These are phyloP conservation scores for Lordiphosa collinella DNA, from an alignment of 1,140 invertebrate genomes.

Conservation along the genomic window DNA sequence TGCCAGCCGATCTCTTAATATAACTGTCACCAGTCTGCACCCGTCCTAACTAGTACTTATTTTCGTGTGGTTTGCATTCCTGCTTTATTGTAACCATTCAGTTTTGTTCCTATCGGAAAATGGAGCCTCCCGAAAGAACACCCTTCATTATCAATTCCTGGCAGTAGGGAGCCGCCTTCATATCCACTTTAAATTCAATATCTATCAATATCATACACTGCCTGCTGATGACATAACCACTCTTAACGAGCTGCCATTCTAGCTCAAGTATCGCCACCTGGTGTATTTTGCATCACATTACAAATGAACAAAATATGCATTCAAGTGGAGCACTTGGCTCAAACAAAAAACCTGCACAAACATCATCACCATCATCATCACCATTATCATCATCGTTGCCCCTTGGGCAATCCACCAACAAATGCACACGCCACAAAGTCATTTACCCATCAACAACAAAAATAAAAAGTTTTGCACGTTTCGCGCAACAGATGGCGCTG, in stretches of 20 bases:
- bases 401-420: too few species aligned
- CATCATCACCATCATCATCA: conserved; percentile 26
- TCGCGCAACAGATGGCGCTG: conserved; percentile 41
- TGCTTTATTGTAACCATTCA: too few species aligned
- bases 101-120: too few species aligned
- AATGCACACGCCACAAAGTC: conserved; percentile 53
- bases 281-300: conserved; percentile 19
- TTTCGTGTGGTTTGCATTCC: too few species aligned
- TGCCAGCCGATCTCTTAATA: too few species aligned
- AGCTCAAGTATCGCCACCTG: conserved; percentile 48
- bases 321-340: conserved; percentile 32
- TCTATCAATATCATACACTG: not conserved
- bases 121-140: too few species aligned
- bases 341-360: conserved; percentile 27
- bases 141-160: too few species aligned
- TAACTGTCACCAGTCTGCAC: too few species aligned
- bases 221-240: conserved; percentile 27
- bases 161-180: not conserved
- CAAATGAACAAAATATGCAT: conserved; percentile 19
- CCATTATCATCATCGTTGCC: conserved; percentile 24
- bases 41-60: too few species aligned
- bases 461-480: conserved; percentile 31
- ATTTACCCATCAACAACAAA: conserved; percentile 31
- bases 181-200: too few species aligned
- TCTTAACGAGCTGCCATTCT: conserved; percentile 15